Evolutionary conservation across 2,888 invertebrate genomes (phyloP).

Genomic region (Fragum fragum): DNA sequence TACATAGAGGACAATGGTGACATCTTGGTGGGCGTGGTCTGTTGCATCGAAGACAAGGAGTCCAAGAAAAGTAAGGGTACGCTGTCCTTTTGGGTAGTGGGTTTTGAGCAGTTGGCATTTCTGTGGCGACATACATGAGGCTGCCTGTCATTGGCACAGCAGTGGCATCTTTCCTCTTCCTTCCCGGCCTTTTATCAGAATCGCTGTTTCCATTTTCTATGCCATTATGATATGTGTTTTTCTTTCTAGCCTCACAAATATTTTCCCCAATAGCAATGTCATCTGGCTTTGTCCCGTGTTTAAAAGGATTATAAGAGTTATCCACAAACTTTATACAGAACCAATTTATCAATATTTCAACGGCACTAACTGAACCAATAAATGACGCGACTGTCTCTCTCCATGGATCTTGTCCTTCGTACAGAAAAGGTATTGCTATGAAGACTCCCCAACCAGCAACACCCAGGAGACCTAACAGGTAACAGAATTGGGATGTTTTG

Average conservation of each 20-base stretch:
- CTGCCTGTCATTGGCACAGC: slow-evolving; percentile 30
- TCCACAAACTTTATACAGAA: slow-evolving; percentile 77
- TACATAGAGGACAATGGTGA: slow-evolving; percentile 84
- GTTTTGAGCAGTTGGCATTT: slow-evolving; percentile 37
- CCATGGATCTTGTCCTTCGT: slow-evolving; percentile 61
- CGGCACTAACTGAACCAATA: slow-evolving; percentile 73
- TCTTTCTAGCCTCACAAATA: slow-evolving; percentile 22
- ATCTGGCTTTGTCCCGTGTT: slow-evolving; percentile 64
- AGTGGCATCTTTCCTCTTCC: slow-evolving; percentile 40
- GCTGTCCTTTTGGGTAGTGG: slow-evolving; percentile 61
- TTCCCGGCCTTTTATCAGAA: not conserved
- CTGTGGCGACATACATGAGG: slow-evolving; percentile 60
- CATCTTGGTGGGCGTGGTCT: slow-evolving; percentile 82
- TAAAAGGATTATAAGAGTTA: slow-evolving; percentile 71
- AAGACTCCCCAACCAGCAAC: slow-evolving; percentile 69
- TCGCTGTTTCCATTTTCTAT: not conserved
- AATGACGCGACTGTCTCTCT: slow-evolving; percentile 1
- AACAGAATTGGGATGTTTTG: slow-evolving; percentile 45
- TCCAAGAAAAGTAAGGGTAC: slow-evolving; percentile 85
- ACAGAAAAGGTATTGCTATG: slow-evolving; percentile 76
- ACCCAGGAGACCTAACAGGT: slow-evolving; percentile 63
- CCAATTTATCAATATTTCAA: slow-evolving; percentile 80
- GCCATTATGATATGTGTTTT: not conserved
- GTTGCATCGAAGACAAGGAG: slow-evolving; percentile 80
- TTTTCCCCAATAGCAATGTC: slow-evolving; percentile 47